phyloP scores from a whole-genome alignment of 1,140 invertebrate genomes.

The Hyphantria cunea region DNA sequence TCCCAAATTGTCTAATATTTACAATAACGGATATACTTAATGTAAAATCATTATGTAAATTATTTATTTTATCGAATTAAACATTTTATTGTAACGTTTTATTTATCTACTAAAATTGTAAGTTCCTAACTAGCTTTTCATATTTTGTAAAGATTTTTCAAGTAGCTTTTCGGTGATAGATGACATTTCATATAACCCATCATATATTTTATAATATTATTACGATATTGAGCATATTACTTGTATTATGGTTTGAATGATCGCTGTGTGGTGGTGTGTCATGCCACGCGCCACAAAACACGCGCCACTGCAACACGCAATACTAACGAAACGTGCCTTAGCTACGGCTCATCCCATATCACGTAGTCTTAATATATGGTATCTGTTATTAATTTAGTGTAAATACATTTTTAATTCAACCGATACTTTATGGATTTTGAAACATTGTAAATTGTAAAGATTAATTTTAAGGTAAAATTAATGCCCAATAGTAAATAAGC shows the following conservation, averaged over 20 bases:
- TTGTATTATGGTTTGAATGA: conserved; percentile 27
- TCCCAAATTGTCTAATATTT: conserved; percentile 54
- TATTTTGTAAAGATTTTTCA: conserved; percentile 52
- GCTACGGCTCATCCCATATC: conserved; percentile 76
- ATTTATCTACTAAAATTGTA: conserved; percentile 75
- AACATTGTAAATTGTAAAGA: conserved; percentile 83
- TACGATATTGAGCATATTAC: conserved; percentile 38
- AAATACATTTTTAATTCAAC: conserved; percentile 81
- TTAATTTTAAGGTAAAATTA: conserved; percentile 83
- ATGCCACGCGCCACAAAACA: conserved; percentile 1
- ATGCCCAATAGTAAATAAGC: conserved; percentile 74
- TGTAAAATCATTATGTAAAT: conserved; percentile 68
- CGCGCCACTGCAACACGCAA: conserved; percentile 42
- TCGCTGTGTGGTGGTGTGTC: conserved; percentile 11
- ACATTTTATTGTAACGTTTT: conserved; percentile 57
- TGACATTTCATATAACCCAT: conserved; percentile 40
- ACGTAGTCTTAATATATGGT: conserved; percentile 70
- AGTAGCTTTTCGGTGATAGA: conserved; percentile 44
- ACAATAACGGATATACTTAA: conserved; percentile 48
- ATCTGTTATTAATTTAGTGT: conserved; percentile 76
- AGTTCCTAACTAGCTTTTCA: conserved; percentile 79
- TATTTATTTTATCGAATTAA: conserved; percentile 69
- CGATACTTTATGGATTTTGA: conserved; percentile 82
- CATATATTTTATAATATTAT: conserved; percentile 34
- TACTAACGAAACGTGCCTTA: conserved; percentile 76